These are phyloP conservation scores for Edolisoma coerulescens DNA, from an alignment of 2,113 vertebrate genomes.

Conservation along the genomic window DNA sequence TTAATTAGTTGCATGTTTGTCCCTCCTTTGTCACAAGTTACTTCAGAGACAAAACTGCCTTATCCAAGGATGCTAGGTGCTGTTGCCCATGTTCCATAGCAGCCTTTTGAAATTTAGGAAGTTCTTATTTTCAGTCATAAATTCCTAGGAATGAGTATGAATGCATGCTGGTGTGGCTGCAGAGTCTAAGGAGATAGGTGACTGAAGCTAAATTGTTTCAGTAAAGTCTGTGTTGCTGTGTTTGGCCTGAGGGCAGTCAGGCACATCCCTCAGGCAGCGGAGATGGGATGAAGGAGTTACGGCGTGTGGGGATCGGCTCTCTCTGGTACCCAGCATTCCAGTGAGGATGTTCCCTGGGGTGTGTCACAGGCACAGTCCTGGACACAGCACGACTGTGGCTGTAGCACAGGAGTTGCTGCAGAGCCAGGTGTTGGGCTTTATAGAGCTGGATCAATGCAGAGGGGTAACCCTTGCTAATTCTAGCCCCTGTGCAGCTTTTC, in stretches of 20 bases:
- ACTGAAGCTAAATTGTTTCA: background rate
- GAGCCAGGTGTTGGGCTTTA: background rate
- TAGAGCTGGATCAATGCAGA: background rate
- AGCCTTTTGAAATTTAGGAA: background rate
- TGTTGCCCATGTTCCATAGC: background rate
- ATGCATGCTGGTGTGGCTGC: background rate
- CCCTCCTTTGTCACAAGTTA: background rate
- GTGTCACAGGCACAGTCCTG: background rate
- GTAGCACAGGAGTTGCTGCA: background rate
- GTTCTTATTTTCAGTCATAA: background rate
- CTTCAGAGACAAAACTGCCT: background rate
- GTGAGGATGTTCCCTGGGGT: background rate
- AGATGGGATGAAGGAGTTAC: background rate
- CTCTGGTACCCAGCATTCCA: background rate
- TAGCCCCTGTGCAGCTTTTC: background rate
- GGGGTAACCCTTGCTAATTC: background rate
- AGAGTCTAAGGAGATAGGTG: background rate
- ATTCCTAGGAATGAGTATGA: background rate
- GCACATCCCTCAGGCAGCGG: accelerated
- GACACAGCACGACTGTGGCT: accelerated
- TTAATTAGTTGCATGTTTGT: background rate
- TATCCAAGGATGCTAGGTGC: background rate
- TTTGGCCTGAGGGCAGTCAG: background rate
- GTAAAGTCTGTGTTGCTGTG: background rate
- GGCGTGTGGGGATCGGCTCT: accelerated